Evolutionary conservation across 2,113 vertebrate species (phyloP).

Genomic region (Fulmarus glacialis): DNA sequence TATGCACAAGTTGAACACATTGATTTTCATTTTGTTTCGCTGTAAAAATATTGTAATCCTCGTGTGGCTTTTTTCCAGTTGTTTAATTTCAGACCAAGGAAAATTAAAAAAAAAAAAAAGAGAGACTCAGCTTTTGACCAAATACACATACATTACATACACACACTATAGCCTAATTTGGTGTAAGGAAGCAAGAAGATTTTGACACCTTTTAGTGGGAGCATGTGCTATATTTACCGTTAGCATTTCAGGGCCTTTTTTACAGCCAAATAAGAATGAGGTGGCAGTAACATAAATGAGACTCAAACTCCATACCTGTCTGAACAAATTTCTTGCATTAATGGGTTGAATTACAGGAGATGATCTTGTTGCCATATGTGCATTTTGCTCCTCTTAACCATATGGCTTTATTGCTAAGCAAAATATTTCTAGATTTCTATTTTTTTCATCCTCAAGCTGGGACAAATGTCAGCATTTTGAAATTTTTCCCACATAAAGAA

Average conservation of each 20-base stretch:
- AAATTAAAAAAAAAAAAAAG: not conserved
- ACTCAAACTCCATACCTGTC: conserved; percentile 36
- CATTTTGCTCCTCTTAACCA: conserved; percentile 40
- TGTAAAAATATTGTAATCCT: not conserved
- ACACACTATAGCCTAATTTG: not conserved
- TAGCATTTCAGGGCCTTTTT: conserved; percentile 24
- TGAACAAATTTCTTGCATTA: conserved; percentile 45
- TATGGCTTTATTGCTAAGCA: conserved; percentile 59
- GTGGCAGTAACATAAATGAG: not conserved
- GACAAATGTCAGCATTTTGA: conserved; percentile 67
- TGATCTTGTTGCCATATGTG: conserved; percentile 52
- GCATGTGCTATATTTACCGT: not conserved
- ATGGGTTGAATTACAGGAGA: conserved; percentile 44
- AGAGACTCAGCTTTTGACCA: not conserved
- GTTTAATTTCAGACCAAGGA: not conserved
- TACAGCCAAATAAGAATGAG: not conserved
- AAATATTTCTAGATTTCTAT: conserved; percentile 69
- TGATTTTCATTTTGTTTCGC: not conserved
- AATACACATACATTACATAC: not conserved
- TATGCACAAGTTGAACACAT: not conserved
- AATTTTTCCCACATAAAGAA: conserved; percentile 43
- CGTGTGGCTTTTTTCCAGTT: not conserved
- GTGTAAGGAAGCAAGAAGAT: not conserved
- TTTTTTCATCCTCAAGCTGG: conserved; percentile 65
- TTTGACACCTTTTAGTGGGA: conserved; percentile 28